Base-by-base conservation (phyloP, 1,140 invertebrate species). In the Berghia stephanieae region DNA sequence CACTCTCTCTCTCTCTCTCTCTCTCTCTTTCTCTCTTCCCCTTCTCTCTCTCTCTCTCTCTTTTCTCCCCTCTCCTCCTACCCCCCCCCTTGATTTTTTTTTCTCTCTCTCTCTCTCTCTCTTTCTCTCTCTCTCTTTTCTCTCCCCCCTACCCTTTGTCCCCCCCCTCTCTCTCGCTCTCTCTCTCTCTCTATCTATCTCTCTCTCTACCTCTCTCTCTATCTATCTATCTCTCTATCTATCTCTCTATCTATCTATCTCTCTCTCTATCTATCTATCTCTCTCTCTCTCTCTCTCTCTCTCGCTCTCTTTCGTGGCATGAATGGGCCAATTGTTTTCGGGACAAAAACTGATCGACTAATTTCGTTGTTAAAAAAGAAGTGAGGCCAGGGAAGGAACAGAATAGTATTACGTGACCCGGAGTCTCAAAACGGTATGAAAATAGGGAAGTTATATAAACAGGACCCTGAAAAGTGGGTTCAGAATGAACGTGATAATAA, bases 241-340 rank as follows among this genome's bases (percentile, higher is more conserved):
- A 34, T 42, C 40, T 6, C 67, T 6, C 67, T 21, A n/a, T 40
- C 36, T 40, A 34, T 4, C 36, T n/a, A n/a, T n/a, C 24, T 43
- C 38, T 43, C 38, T 43, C 16, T 21, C 67, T n/a, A n/a, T 42
- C 18, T 21, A 13, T 24, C n/a, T 24, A 4, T 40, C 18, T 43
- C 3, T 24, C 40, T 43, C 67, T 24, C 40, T 69, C 38, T 69
- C 67, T 69, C 67, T 69, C 34, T 69, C 67, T 69, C 67, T 69
- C 67, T 69, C 38, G 38, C 67, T 40, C 67, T 13, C 63, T 13
- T n/a, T n/a, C n/a, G n/a, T n/a, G n/a, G n/a, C n/a, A n/a, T n/a
- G n/a, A n/a, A n/a, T n/a, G n/a, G n/a, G n/a, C n/a, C n/a, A n/a
- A n/a, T n/a, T n/a, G n/a, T n/a, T n/a, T n/a, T n/a, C n/a, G n/a